Evolutionary conservation across 2,113 vertebrate species (phyloP).

Genomic region (Neotoma lepida): DNA sequence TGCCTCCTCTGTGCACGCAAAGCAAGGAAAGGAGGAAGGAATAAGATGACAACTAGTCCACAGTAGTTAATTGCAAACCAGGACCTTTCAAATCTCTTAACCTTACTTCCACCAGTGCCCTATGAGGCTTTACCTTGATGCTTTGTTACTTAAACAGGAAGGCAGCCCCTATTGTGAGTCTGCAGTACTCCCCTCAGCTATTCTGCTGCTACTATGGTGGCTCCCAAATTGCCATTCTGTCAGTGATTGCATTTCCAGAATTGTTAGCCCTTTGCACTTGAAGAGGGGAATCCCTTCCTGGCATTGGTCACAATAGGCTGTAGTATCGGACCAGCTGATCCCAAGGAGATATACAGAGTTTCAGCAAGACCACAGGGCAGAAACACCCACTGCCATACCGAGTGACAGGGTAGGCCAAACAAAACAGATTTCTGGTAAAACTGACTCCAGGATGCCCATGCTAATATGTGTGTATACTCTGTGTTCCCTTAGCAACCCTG

Average conservation of each 20-base stretch:
- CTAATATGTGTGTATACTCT: too few relatives aligned
- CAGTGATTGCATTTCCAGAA: neutral
- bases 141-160: neutral
- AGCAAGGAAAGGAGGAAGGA: neutral
- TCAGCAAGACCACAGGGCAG: neutral
- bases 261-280: neutral
- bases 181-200: neutral
- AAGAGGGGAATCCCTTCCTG: neutral
- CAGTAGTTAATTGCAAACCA: slow-evolving; percentile 9
- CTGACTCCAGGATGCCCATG: neutral
- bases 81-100: slow-evolving; percentile 35
- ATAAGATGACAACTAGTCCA: neutral
- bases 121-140: neutral
- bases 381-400: neutral
- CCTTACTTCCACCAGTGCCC: neutral
- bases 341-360: neutral
- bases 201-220: neutral
- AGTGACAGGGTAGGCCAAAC: neutral
- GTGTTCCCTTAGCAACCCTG: neutral
- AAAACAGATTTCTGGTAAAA: neutral
- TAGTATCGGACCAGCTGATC: neutral
- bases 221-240: neutral
- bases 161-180: fast-evolving
- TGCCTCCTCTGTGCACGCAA: neutral
- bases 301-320: neutral